Percentiles rank a stretch among this genome's conserved stretches.
These are phyloP conservation scores for Clitarchus hookeri DNA, from an alignment of 2,888 invertebrate genomes.

Conservation along the genomic window DNA sequence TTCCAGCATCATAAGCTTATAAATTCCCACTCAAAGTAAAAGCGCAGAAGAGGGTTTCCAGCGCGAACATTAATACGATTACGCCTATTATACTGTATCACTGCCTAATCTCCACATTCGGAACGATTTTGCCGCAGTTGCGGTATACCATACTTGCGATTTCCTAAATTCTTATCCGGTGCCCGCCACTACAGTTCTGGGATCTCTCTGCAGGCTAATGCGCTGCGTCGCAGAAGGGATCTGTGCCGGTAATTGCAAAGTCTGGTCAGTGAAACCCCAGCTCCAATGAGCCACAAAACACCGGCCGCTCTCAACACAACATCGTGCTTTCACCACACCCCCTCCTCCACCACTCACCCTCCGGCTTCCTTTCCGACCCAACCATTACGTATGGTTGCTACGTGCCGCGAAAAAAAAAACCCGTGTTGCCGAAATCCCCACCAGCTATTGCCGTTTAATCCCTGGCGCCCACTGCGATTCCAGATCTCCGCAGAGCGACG, in stretches of 20 bases:
- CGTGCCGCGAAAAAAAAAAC: neutral
- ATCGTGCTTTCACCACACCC: neutral
- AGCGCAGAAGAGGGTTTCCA: neutral
- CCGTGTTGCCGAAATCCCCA: neutral
- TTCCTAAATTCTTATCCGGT: neutral
- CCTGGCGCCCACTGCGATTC: neutral
- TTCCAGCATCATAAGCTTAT: neutral
- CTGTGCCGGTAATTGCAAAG: slow-evolving; percentile 23
- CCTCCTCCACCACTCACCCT: no score
- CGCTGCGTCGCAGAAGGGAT: neutral
- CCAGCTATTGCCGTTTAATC: slow-evolving; percentile 8
- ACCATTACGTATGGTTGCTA: neutral
- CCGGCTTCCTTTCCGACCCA: neutral
- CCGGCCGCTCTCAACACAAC: slow-evolving; percentile 16
- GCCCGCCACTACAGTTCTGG: neutral
- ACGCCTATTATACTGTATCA: neutral
- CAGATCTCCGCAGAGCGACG: neutral
- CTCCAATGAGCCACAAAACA: slow-evolving; percentile 19
- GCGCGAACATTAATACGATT: neutral
- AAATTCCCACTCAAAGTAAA: neutral
- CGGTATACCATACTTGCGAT: neutral
- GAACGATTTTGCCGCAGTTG: neutral
- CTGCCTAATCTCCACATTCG: neutral
- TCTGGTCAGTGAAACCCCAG: slow-evolving; percentile 18
- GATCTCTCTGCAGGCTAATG: neutral